Evolutionary conservation across 2,113 vertebrate genomes (phyloP).

Genomic region (Alligator mississippiensis): DNA sequence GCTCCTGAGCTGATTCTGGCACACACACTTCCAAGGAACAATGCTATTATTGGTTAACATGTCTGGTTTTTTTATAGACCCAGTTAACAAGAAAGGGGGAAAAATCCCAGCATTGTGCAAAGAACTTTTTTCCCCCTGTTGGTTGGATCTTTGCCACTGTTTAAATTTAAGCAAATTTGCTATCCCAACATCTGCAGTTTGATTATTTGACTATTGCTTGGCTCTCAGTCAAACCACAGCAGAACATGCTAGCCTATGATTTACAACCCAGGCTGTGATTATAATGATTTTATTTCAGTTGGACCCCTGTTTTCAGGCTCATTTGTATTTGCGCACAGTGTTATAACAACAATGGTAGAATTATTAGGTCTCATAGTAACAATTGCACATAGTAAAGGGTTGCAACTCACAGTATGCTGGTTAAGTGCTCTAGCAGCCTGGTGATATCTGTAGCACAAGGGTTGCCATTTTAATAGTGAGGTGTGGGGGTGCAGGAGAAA

Average conservation of each 20-base stretch:
- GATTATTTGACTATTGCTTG: slow-evolving; percentile 86
- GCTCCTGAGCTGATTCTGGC: neutral
- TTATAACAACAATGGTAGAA: slow-evolving; percentile 78
- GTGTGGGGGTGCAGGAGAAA: slow-evolving; percentile 4
- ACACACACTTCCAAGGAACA: slow-evolving; percentile 22
- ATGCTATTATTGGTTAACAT: slow-evolving; percentile 36
- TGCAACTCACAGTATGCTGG: slow-evolving; percentile 40
- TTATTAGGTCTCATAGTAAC: slow-evolving; percentile 77
- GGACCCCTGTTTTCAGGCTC: slow-evolving; percentile 79
- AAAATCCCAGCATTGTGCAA: slow-evolving; percentile 66
- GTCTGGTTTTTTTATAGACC: slow-evolving; percentile 74
- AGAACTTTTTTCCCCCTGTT: slow-evolving; percentile 17
- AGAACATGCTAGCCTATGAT: slow-evolving; percentile 78
- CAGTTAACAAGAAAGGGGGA: slow-evolving; percentile 51
- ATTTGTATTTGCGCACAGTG: slow-evolving; percentile 74
- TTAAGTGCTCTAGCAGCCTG: slow-evolving; percentile 48
- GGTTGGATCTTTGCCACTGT: slow-evolving; percentile 77
- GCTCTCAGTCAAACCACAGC: slow-evolving; percentile 80
- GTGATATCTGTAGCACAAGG: slow-evolving; percentile 36
- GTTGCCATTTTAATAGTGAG: slow-evolving; percentile 40
- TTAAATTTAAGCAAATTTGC: slow-evolving; percentile 81
- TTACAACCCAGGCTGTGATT: slow-evolving; percentile 77
- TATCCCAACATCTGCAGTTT: slow-evolving; percentile 81
- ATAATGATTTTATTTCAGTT: slow-evolving; percentile 81
- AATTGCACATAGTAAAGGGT: slow-evolving; percentile 64